Evolutionary conservation across 1,140 invertebrate species (phyloP), one percentile per base, ranked within the genome.

Genomic region (Temnothorax curvispinosus): DNA sequence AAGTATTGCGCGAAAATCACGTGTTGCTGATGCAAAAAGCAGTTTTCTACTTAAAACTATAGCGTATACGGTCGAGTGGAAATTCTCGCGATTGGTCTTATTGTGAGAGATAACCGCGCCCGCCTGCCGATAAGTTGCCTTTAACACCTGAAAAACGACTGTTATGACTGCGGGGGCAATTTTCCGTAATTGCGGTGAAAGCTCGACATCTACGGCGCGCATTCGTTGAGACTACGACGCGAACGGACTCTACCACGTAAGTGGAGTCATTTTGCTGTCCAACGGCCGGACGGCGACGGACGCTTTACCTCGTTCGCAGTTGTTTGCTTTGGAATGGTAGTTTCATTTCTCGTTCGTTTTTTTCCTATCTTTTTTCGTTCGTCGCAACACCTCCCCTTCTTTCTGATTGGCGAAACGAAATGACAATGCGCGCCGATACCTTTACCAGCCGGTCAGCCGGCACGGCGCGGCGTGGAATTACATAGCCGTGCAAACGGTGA

Each of bases 121-220:
- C 84, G 88, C 52, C 8, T 56, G 88, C 44, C 69, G 85, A 91
- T 90, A 90, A 71, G 65, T 80, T 74, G 80, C 62, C 52, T 65
- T 84, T 64, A 88, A 93, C 93, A 94, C 91, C 92, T 93, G 90
- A 89, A 88, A 93, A 91, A 93, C 92, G 92, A 93, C 89, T 93
- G 93, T 94, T 94, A 93, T 93, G 91, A 92, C 88, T 91, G 81
- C 89, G 85, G 87, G 75, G 90, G 92, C 92, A 94, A 94, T 94
- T 94, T 94, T 89, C 92, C 94, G 91, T 94, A 95, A 95, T 94
- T 94, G 93, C 93, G 93, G 94, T 92, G 94, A 94, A 95, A 94
- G 93, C 93, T 92, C 87, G 85, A 86, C 80, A 82, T 88, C 89
- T 85, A 90, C 80, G 71, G 86, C 87, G 86, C 87, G 35, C 47